Base-by-base conservation (phyloP, 2,888 invertebrate genomes). In the Apotomis betuletana region DNA sequence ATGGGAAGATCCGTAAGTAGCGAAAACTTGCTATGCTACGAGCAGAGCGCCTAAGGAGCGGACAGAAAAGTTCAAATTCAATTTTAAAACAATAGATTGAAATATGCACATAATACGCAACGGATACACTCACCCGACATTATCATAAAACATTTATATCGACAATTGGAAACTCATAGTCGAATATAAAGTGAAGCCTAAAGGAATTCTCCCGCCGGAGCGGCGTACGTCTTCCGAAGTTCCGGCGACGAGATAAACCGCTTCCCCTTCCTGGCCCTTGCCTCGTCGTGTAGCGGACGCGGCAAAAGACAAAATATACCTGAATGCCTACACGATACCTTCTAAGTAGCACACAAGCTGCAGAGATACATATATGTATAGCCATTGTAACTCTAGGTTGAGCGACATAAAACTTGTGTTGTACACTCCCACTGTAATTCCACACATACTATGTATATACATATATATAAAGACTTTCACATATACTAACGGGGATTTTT, bases 191-290 rank as follows among this genome's bases (percentile, higher is more conserved):
- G 86, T 87, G 49, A 57, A 61, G 61, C 61, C 87, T 86, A 89
- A 88, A 90, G 90, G 90, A 90, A 90, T 90, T 79, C 85, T 85
- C 83, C 81, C 75, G 78, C 82, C 85, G 85, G 84, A 81, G 88
- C 84, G 86, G 87, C 86, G 87, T 87, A 87, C 90, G 90, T 90
- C 90, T 90, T 90, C 90, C 90, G 87, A 89, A 83, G 86, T 91
- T 92, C 92, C 91, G 91, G 90, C 84, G 87, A 84, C 81, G 88
- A 92, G 92, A 92, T 91, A 92, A 91, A 92, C 92, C 89, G 90
- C 90, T 91, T 92, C 92, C 92, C 74, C 75, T 92, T 92, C 92
- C 92, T 88, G 90, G 87, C 89, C 90, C 88, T 90, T 92, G 90
- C 88, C 89, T 87, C 90, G 87, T 88, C 85, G 90, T 88, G 89